Percentiles rank a stretch among this genome's conserved stretches.
Evolutionary conservation across 2,113 vertebrate species (phyloP).

Genomic region (Embiotoca jacksoni): DNA sequence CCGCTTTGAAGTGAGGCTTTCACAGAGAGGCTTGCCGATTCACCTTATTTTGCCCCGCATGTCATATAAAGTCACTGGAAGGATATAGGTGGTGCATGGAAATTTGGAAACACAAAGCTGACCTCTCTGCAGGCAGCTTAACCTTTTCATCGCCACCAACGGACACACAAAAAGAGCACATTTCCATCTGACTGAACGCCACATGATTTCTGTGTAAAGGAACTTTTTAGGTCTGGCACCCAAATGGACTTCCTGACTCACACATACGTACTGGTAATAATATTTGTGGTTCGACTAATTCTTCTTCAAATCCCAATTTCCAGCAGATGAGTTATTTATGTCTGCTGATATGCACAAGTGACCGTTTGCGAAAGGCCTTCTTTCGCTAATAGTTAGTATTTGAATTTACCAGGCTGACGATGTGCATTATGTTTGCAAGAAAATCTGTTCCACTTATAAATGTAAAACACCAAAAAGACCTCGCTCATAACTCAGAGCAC

Average conservation of each 20-base stretch:
- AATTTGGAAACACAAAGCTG: neutral
- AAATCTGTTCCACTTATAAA: constrained; percentile 43
- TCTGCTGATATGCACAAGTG: too few relatives aligned
- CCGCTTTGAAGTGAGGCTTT: constrained; percentile 21
- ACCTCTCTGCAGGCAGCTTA: neutral
- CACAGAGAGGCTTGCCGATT: neutral
- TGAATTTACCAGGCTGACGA: constrained; percentile 35
- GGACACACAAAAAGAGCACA: constrained; percentile 8
- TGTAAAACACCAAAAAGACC: constrained; percentile 22
- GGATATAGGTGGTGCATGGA: neutral
- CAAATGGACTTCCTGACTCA: constrained; percentile 30
- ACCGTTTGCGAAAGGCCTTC: too few relatives aligned
- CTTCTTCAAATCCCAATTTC: neutral
- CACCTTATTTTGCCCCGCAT: neutral
- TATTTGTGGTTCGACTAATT: too few relatives aligned
- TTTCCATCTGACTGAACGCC: neutral
- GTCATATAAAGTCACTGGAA: neutral
- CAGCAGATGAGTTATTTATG: too few relatives aligned
- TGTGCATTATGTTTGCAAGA: constrained; percentile 1
- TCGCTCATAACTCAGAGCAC: constrained; percentile 54
- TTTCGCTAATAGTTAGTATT: neutral
- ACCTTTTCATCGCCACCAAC: constrained; percentile 8
- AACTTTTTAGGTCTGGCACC: constrained; percentile 15
- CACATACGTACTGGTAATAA: too few relatives aligned
- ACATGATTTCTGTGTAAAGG: neutral